A percentile compares a stretch with the other conserved stretches of the same genome.
phyloP scores from a whole-genome alignment of 1,140 invertebrate genomes.

The Stenopsyche tienmushanensis region DNA sequence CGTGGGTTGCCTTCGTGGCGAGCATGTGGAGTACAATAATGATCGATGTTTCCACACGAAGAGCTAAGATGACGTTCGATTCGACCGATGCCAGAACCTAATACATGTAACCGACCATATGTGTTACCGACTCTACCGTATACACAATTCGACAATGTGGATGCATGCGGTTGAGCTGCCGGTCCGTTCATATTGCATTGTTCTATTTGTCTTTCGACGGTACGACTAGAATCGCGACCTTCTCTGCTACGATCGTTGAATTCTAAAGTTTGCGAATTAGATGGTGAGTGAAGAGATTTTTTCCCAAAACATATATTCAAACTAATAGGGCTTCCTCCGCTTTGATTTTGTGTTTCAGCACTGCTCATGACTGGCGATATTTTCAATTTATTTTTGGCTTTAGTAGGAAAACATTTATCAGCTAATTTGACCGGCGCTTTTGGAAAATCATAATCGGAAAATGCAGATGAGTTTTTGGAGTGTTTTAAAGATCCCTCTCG shows the following conservation, averaged over 20 bases:
- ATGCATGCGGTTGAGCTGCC: slow-evolving; percentile 27
- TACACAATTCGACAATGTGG: slow-evolving; percentile 43
- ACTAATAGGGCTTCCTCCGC: slow-evolving; percentile 29
- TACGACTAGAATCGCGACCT: slow-evolving; percentile 22
- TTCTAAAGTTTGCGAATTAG: slow-evolving; percentile 40
- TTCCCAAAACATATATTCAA: slow-evolving; percentile 40
- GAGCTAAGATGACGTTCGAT: slow-evolving; percentile 59
- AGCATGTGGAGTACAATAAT: slow-evolving; percentile 46
- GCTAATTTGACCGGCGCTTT: slow-evolving; percentile 34
- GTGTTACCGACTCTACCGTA: slow-evolving; percentile 52
- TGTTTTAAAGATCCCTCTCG: slow-evolving; percentile 32
- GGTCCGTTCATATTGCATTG: not conserved
- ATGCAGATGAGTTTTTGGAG: slow-evolving; percentile 12
- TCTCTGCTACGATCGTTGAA: slow-evolving; percentile 39
- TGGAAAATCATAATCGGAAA: slow-evolving; percentile 35
- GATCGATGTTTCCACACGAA: slow-evolving; percentile 60
- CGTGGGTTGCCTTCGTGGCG: slow-evolving; percentile 33
- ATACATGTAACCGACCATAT: slow-evolving; percentile 57
- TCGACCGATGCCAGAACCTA: slow-evolving; percentile 58
- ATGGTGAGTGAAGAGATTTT: slow-evolving; percentile 35
- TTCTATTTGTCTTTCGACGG: slow-evolving; percentile 14
- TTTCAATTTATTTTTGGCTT: slow-evolving; percentile 38
- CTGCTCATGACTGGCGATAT: slow-evolving; percentile 30
- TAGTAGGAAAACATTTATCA: slow-evolving; percentile 37
- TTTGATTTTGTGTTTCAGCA: slow-evolving; percentile 8